These are phyloP conservation scores for Cepaea nemoralis DNA, from an alignment of 1,140 invertebrate genomes.

Conservation along the genomic window DNA sequence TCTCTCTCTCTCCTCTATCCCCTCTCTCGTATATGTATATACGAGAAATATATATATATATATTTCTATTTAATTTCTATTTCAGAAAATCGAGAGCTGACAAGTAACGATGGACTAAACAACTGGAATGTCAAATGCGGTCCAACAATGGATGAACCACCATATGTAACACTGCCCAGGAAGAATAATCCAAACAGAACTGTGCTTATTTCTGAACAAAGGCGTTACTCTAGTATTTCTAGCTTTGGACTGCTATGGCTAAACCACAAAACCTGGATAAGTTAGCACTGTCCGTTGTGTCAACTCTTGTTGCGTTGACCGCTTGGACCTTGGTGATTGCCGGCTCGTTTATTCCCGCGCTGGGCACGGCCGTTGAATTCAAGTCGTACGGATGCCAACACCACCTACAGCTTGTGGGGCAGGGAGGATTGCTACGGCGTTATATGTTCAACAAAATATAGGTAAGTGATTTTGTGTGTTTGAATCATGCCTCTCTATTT, in stretches of 20 bases:
- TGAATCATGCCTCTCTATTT: background rate
- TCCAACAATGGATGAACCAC: background rate
- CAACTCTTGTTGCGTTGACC: background rate
- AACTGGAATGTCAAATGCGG: background rate
- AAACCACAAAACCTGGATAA: conserved; percentile 37
- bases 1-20: no score
- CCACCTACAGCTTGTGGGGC: conserved; percentile 33
- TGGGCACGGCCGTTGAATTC: conserved; percentile 33
- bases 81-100: no score
- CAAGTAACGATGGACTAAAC: no score
- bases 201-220: background rate
- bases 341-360: conserved; percentile 32
- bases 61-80: no score
- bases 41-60: no score
- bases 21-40: no score
- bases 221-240: background rate
- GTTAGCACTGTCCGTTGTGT: conserved; percentile 25
- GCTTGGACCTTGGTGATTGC: conserved; percentile 29
- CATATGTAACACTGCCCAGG: background rate
- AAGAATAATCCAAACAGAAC: background rate
- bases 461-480: conserved; percentile 5
- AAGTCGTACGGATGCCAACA: background rate
- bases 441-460: conserved; percentile 29
- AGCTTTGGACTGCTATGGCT: conserved; percentile 4
- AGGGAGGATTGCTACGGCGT: conserved; percentile 33